Evolutionary conservation across 2,888 invertebrate genomes (phyloP).

Genomic region (Epirrhoe tristata): DNA sequence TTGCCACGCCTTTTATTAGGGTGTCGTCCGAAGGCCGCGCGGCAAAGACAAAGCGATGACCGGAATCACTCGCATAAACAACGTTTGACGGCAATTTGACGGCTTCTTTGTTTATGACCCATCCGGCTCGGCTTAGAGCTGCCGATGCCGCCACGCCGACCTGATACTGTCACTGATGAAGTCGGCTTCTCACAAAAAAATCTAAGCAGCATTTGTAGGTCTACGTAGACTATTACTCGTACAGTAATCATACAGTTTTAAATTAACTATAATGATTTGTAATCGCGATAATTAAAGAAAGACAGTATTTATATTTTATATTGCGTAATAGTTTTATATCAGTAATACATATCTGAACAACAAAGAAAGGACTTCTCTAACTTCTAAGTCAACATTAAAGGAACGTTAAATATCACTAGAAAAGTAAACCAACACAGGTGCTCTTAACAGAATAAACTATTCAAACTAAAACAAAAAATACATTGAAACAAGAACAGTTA

Average conservation of each 20-base stretch:
- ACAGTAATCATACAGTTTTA: too few relatives aligned
- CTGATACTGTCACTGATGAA: neutral
- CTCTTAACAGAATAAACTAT: conserved; percentile 2
- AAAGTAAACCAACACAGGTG: neutral
- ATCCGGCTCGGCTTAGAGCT: conserved; percentile 42
- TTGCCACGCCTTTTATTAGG: conserved; percentile 84
- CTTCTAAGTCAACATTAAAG: neutral
- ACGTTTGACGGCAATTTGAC: conserved; percentile 76
- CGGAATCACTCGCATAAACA: conserved; percentile 81
- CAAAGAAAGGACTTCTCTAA: neutral
- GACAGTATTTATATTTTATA: too few relatives aligned
- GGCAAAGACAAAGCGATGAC: conserved; percentile 81
- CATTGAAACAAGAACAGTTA: conserved; percentile 38
- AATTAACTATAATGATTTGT: too few relatives aligned
- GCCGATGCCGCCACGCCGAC: neutral
- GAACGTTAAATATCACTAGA: neutral
- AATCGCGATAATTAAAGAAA: too few relatives aligned
- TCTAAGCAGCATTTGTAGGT: neutral
- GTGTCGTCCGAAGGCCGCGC: conserved; percentile 82
- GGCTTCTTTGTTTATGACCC: conserved; percentile 78
- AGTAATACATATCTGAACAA: too few relatives aligned
- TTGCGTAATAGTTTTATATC: too few relatives aligned
- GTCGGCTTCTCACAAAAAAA: neutral
- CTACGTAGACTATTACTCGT: neutral
- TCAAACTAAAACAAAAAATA: conserved; percentile 21